phyloP scores from a whole-genome alignment of 2,113 vertebrate genomes.

The Sinocyclocheilus rhinocerous region DNA sequence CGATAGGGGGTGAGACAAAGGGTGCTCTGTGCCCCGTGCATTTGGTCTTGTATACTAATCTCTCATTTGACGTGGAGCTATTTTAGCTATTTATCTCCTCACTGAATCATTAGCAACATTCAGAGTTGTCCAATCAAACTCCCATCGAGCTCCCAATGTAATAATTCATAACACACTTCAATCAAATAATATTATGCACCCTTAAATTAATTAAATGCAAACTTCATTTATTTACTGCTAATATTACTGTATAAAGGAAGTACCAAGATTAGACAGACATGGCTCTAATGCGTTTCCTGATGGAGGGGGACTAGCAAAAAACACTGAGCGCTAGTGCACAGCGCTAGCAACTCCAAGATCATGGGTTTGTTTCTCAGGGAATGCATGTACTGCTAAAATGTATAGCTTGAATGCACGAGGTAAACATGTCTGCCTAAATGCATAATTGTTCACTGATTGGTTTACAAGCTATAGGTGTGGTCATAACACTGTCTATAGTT shows the following conservation, averaged over 20 bases:
- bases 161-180: constrained; percentile 40
- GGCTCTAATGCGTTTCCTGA: not conserved
- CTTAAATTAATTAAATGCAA: constrained; percentile 37
- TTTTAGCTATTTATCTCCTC: constrained; percentile 65
- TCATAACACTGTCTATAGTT: not conserved
- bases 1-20: constrained; percentile 82
- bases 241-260: constrained; percentile 20
- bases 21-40: constrained; percentile 81
- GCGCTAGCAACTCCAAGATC: not conserved
- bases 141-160: constrained; percentile 11
- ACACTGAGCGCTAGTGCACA: not conserved
- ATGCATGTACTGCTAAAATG: too few relatives aligned
- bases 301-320: not conserved
- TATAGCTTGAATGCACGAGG: not conserved
- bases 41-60: constrained; percentile 67
- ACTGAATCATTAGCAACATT: constrained; percentile 43
- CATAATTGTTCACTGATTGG: not conserved
- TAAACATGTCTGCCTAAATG: not conserved
- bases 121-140: constrained; percentile 34
- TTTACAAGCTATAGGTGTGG: not conserved
- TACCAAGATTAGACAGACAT: constrained; percentile 12
- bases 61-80: constrained; percentile 52
- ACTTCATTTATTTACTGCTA: constrained; percentile 25
- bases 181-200: constrained; percentile 34
- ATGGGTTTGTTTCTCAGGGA: too few relatives aligned